phyloP scores from a whole-genome alignment of 2,888 invertebrate species.

The Zaprionus lineosus region DNA sequence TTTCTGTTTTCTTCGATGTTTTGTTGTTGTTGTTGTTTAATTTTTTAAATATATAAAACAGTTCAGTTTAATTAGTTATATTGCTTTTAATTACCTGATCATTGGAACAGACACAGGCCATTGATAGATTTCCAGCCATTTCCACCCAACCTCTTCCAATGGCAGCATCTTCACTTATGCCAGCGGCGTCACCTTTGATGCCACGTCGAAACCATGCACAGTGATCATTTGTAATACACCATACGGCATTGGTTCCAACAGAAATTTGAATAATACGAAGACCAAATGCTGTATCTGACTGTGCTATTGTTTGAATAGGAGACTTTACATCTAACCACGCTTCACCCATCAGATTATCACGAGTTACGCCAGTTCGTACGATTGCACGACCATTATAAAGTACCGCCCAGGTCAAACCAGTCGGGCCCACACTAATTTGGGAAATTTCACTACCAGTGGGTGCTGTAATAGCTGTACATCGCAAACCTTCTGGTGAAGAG shows the following conservation, averaged over 20 bases:
- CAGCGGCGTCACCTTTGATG: conserved; percentile 87
- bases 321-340: conserved; percentile 92
- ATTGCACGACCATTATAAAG: conserved; percentile 92
- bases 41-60: too few species aligned
- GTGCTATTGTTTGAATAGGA: conserved; percentile 83
- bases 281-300: conserved; percentile 78
- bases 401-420: conserved; percentile 94
- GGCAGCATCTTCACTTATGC: conserved; percentile 89
- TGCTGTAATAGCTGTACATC: conserved; percentile 91
- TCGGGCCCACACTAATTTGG: conserved; percentile 92
- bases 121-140: conserved; percentile 92
- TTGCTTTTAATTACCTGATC: conserved; percentile 87
- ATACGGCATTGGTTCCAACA: conserved; percentile 90
- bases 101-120: conserved; percentile 92
- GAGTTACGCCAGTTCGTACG: conserved; percentile 91
- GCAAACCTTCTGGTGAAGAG: conserved; percentile 92
- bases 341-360: conserved; percentile 86
- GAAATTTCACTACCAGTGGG: conserved; percentile 91
- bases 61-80: too few species aligned
- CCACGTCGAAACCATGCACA: conserved; percentile 94
- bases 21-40: too few species aligned
- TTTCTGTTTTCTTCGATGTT: too few species aligned
- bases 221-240: conserved; percentile 91
- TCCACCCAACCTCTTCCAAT: conserved; percentile 94
- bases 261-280: conserved; percentile 90